Conservation (phyloP, 2,888 invertebrate genomes). For the Gastrophysa polygoni region DNA sequence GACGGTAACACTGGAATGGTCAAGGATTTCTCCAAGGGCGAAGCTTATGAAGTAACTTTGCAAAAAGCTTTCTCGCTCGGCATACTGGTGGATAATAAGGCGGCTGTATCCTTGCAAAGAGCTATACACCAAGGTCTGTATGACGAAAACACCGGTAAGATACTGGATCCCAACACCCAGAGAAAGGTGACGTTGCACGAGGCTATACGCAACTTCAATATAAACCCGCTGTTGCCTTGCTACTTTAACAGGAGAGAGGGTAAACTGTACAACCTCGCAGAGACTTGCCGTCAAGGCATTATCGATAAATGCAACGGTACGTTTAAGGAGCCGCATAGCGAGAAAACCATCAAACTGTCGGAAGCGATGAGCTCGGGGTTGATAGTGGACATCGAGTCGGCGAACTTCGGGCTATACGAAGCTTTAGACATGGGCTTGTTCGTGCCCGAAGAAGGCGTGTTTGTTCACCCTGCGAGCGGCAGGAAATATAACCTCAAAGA, state of each 20-base stretch:
- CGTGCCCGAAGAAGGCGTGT: conserved; percentile 67
- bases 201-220: conserved; percentile 78
- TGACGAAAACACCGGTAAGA: conserved; percentile 79
- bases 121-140: conserved; percentile 87
- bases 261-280: conserved; percentile 73
- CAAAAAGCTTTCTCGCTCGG: conserved; percentile 81
- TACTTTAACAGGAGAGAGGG: conserved; percentile 80
- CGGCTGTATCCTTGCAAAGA: conserved; percentile 81
- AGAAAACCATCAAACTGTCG: conserved; percentile 69
- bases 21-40: conserved; percentile 68
- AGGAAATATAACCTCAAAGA: conserved; percentile 74
- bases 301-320: conserved; percentile 81
- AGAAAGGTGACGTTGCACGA: conserved; percentile 83
- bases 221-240: conserved; percentile 81
- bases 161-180: conserved; percentile 80
- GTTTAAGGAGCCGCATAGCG: conserved; percentile 75
- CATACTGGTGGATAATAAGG: conserved; percentile 79
- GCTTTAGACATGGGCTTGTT: conserved; percentile 80
- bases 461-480: conserved; percentile 80
- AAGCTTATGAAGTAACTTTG: conserved; percentile 71
- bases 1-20: conserved; percentile 74
- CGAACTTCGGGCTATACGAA: conserved; percentile 81
- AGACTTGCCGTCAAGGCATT: conserved; percentile 80
- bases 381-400: conserved; percentile 86
- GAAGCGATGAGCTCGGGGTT: conserved; percentile 78